Evolutionary conservation across 2,113 vertebrate species (phyloP).

Genomic region (Phrynocephalus versicolor): DNA sequence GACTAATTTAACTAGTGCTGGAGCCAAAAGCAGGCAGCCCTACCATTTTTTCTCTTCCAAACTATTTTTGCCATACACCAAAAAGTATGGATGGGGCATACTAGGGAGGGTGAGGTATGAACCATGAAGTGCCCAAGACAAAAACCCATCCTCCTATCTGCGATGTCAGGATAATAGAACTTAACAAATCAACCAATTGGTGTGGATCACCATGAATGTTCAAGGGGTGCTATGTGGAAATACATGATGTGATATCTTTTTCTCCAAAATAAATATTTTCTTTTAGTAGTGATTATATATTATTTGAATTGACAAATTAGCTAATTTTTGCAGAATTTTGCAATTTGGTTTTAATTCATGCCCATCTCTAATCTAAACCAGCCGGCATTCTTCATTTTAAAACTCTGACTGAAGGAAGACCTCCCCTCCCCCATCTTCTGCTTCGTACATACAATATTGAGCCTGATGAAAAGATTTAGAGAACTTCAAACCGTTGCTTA

Average conservation of each 20-base stretch:
- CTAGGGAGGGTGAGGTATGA: not conserved
- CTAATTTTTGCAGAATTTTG: too few relatives aligned
- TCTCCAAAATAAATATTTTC: not conserved
- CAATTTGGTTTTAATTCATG: too few relatives aligned
- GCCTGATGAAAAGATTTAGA: not conserved
- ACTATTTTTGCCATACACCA: too few relatives aligned
- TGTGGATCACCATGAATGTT: not conserved
- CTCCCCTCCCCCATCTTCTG: not conserved
- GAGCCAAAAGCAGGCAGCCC: not conserved
- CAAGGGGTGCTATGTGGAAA: not conserved
- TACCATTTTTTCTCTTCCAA: not conserved
- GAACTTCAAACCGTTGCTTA: not conserved
- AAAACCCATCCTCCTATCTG: not conserved
- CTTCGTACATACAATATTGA: not conserved
- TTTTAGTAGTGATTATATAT: not conserved
- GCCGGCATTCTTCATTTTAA: not conserved
- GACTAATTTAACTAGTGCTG: not conserved
- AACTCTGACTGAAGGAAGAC: not conserved
- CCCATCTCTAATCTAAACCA: not conserved
- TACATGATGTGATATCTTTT: not conserved
- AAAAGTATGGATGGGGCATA: not conserved
- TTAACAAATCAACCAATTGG: too few relatives aligned
- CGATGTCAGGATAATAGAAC: not conserved
- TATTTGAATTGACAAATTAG: too few relatives aligned
- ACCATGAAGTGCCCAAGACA: not conserved